Evolutionary conservation across 2,113 vertebrate genomes (phyloP), one percentile per base, ranked within the genome.

Genomic region (Seriola rivoliana): DNA sequence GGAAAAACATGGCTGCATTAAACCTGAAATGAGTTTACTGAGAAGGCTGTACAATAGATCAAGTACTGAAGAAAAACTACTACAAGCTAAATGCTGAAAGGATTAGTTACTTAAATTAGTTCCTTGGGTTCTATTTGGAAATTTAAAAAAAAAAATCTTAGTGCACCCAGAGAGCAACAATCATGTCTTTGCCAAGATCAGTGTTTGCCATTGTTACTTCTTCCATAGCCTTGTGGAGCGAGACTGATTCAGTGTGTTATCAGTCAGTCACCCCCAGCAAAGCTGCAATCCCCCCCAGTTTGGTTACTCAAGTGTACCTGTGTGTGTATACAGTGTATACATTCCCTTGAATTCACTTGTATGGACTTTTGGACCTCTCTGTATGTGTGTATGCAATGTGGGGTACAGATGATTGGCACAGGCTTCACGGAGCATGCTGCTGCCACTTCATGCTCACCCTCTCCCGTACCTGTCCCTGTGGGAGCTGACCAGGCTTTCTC

Each of bases 361-460:
- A 29, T 29, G 29, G 29, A 29, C 29, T 29, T 36, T 36, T 36
- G 34, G 4, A 36, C 34, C 4, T 3, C 34, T 5, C 34, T 36
- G 40, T 32, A 7, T 34, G 44, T 29, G 42, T 13, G 58, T n/a
- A 29, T 8, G 58, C 3, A 8, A 25, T 70, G 36, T 70, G 13
- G 71, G 65, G 17, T 55, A 44, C 23, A 34, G 34, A 58, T 80
- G 69, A 72, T 42, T 62, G 63, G 79, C 19, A 23, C 23, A 75
- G 55, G 62, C 25, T 48, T 58, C 9, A 5, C 36, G 60, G 17
- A 57, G 62, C 78, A 74, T 3, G 3, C 50, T 58, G 66, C 21
- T 52, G 57, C 44, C 29, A 36, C 57, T 40, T 23, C 16, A 25
- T 46, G 40, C 8, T 58, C 44, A 23, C 48, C 65, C 38, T 50